Conservation (phyloP, 2,113 vertebrate species). For the Gymnorhina tibicen region DNA sequence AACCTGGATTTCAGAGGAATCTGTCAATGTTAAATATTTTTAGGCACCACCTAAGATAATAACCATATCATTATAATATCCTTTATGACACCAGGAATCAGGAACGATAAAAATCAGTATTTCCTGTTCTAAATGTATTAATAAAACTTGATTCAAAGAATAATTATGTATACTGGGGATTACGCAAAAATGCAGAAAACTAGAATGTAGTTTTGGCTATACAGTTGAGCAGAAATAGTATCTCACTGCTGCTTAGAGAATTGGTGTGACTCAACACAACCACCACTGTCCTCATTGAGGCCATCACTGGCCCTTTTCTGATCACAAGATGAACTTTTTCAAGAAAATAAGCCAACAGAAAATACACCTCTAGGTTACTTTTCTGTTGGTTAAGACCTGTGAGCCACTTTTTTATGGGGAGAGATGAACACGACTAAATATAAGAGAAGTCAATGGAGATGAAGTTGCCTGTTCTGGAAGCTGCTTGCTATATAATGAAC, state of each 20-base stretch:
- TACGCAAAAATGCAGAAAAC: background rate
- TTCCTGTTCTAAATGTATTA: background rate
- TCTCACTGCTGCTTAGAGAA: background rate
- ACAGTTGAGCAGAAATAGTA: background rate
- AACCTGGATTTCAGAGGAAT: background rate
- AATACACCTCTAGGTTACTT: background rate
- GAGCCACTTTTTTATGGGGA: background rate
- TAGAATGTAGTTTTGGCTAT: background rate
- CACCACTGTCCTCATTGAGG: background rate
- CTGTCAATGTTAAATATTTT: background rate
- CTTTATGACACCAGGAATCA: background rate
- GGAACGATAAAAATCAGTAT: background rate
- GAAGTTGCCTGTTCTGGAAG: background rate
- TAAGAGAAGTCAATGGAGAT: background rate
- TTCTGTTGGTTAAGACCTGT: background rate
- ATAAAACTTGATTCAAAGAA: background rate
- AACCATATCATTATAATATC: background rate
- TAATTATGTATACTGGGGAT: background rate
- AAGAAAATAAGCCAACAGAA: background rate
- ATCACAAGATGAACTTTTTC: background rate
- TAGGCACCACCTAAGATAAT: background rate
- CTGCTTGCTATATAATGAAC: background rate
- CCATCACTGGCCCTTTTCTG: background rate
- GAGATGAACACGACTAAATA: background rate
- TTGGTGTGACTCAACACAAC: background rate